These are phyloP conservation scores for Polymixis lichenea DNA, from an alignment of 2,888 invertebrate species.

Conservation along the genomic window DNA sequence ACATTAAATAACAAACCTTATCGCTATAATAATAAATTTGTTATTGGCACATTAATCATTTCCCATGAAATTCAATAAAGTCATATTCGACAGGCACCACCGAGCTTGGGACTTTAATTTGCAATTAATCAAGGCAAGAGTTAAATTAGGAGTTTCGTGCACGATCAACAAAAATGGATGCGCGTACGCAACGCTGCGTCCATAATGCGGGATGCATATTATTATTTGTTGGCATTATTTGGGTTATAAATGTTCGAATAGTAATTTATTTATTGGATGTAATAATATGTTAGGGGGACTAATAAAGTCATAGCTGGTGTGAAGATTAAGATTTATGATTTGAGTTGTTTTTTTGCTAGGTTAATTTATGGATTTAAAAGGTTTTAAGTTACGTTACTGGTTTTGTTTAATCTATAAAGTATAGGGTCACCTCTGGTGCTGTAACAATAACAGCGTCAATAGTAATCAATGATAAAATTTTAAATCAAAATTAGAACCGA, in stretches of 20 bases:
- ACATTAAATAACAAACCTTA: conserved; percentile 69
- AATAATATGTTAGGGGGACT: conserved; percentile 56
- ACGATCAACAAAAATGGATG: conserved; percentile 81
- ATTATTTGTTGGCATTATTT: conserved; percentile 62
- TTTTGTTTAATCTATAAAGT: conserved; percentile 2
- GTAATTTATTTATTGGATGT: conserved; percentile 63
- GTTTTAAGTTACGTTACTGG: conserved; percentile 3
- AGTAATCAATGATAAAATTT: neutral
- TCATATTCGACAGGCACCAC: conserved; percentile 86
- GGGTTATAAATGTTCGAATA: conserved; percentile 49
- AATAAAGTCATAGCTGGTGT: conserved; percentile 58
- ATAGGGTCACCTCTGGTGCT: conserved; percentile 2
- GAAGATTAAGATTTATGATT: conserved; percentile 61
- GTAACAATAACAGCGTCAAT: neutral
- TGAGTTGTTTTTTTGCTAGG: conserved; percentile 43
- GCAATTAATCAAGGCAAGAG: conserved; percentile 87
- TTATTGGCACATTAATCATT: conserved; percentile 86
- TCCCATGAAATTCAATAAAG: conserved; percentile 90
- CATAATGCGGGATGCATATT: conserved; percentile 57
- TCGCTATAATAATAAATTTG: conserved; percentile 84
- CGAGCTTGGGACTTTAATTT: conserved; percentile 87
- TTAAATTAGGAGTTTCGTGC: conserved; percentile 86
- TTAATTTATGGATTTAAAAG: conserved; percentile 34
- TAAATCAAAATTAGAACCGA: neutral
- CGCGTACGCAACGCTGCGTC: conserved; percentile 59